Conservation (phyloP, 2,113 vertebrate genomes). For the Gracilinanus agilis region DNA sequence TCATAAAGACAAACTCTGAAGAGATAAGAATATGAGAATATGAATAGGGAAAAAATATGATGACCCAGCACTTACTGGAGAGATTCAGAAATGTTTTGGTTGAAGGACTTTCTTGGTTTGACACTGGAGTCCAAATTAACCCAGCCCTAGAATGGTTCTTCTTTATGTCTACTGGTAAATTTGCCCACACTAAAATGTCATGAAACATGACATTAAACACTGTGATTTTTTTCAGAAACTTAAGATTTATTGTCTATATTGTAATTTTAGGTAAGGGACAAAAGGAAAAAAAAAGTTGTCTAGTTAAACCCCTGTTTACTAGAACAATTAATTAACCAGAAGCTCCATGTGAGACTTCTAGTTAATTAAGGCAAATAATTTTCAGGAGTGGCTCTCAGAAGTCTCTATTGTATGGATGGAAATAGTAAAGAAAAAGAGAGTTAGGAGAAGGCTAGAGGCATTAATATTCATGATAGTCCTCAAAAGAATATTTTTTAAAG, state of each 20-base stretch:
- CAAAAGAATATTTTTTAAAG: conserved; percentile 34
- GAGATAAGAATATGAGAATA: background rate
- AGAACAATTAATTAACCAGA: conserved; percentile 36
- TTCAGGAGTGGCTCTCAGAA: conserved; percentile 26
- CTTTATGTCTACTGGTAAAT: background rate
- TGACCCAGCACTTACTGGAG: background rate
- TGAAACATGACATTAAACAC: background rate
- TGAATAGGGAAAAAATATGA: background rate
- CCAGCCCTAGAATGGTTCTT: background rate
- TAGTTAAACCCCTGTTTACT: conserved; percentile 36
- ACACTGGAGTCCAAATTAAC: background rate
- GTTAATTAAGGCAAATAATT: conserved; percentile 31
- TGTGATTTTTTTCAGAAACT: conserved; percentile 21
- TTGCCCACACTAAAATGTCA: background rate
- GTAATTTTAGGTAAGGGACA: background rate
- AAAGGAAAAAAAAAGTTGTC: background rate
- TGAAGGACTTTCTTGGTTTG: background rate
- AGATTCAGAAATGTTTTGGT: background rate
- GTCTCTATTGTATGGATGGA: conserved; percentile 34
- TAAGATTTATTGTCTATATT: background rate
- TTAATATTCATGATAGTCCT: conserved; percentile 45
- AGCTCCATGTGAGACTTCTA: conserved; percentile 31
- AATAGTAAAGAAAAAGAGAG: background rate
- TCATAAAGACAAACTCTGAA: background rate
- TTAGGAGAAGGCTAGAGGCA: background rate